Conservation (phyloP, 2,888 invertebrate species). For the Adelphocoris suturalis region DNA sequence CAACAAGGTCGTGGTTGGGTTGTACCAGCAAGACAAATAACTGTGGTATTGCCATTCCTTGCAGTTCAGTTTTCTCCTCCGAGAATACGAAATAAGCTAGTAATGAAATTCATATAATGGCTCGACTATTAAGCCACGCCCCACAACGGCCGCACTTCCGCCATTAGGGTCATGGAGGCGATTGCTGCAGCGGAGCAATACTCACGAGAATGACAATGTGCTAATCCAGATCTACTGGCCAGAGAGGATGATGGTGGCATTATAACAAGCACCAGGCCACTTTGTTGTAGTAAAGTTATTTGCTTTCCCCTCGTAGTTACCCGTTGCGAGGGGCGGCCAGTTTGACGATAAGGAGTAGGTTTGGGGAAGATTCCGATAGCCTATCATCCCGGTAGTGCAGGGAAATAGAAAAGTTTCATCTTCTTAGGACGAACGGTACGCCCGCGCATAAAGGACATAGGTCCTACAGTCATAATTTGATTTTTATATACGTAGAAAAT, state of each 20-base stretch:
- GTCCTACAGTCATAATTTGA: no score
- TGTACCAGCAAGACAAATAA: conserved; percentile 36
- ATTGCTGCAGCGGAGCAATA: conserved; percentile 17
- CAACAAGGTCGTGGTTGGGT: not conserved
- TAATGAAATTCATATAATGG: conserved; percentile 56
- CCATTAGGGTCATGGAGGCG: conserved; percentile 51
- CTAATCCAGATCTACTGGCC: not conserved
- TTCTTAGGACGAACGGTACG: no score
- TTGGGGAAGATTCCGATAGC: no score
- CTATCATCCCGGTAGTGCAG: no score
- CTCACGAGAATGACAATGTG: not conserved
- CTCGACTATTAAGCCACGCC: conserved; percentile 33
- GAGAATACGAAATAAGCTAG: conserved; percentile 45
- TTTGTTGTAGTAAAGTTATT: no score
- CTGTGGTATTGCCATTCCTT: conserved; percentile 16
- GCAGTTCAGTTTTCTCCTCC: conserved; percentile 32
- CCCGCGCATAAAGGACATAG: no score
- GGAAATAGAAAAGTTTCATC: no score
- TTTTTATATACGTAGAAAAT: no score
- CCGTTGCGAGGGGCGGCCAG: no score
- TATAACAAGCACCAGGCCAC: no score
- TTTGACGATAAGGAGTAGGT: no score
- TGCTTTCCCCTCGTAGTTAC: no score
- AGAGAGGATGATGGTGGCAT: not conserved
- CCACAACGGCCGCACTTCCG: conserved; percentile 50